These are phyloP conservation scores for Aurelia coerulea DNA, from an alignment of 30 jellyfish, hydroid and myxozoan genomes.

Conservation along the genomic window DNA sequence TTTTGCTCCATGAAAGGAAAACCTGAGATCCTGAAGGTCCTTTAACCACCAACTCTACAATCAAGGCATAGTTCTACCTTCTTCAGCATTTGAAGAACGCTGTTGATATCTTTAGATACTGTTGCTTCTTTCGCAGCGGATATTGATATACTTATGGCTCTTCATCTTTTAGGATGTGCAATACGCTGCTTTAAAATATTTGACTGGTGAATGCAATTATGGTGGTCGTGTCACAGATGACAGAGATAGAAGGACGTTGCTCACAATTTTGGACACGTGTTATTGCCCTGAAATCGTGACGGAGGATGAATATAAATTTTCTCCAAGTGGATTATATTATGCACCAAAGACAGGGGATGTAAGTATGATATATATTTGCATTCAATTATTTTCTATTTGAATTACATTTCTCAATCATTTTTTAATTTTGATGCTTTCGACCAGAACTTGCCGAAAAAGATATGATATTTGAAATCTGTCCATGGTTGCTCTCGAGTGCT, in stretches of 20 bases:
- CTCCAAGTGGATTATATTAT: slow-evolving; percentile 88
- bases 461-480: too few relatives aligned
- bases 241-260: slow-evolving; percentile 88
- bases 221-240: slow-evolving; percentile 98
- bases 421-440: too few relatives aligned
- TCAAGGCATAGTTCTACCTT: too few relatives aligned
- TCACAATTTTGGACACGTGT: slow-evolving; percentile 82
- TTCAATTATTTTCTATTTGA: too few relatives aligned
- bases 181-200: slow-evolving; percentile 84
- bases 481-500: too few relatives aligned
- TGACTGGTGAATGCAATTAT: slow-evolving; percentile 95
- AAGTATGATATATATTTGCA: background rate
- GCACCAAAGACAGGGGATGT: slow-evolving; percentile 96
- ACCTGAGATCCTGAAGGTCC: too few relatives aligned
- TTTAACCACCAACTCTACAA: too few relatives aligned
- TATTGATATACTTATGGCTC: background rate
- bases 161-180: slow-evolving; percentile 80
- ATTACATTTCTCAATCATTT: too few relatives aligned
- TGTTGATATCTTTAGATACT: too few relatives aligned
- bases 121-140: background rate
- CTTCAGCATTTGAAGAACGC: too few relatives aligned
- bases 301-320: slow-evolving; percentile 69
- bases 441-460: too few relatives aligned
- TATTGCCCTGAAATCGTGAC: slow-evolving; percentile 55
- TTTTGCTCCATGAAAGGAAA: too few relatives aligned